These are phyloP conservation scores for Chionomys nivalis DNA, from an alignment of 2,113 vertebrate species.

Conservation along the genomic window DNA sequence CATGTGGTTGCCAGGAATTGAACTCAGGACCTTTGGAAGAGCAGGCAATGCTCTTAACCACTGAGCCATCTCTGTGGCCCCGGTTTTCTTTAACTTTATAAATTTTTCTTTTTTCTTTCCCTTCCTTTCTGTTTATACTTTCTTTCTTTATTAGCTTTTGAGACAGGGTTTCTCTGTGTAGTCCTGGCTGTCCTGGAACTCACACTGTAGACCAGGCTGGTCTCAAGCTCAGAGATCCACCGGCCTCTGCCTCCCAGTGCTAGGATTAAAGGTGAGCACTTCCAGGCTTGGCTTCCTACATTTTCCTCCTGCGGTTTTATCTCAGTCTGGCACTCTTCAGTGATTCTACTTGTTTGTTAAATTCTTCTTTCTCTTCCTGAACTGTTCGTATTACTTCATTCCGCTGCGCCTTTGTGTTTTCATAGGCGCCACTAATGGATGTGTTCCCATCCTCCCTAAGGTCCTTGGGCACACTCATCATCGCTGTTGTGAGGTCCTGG, in stretches of 20 bases:
- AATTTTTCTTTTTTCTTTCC: background rate
- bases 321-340: background rate
- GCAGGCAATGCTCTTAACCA: no score
- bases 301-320: background rate
- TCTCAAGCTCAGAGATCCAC: background rate
- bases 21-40: no score
- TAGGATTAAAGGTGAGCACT: no score
- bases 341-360: background rate
- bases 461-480: background rate
- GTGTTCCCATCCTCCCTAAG: background rate
- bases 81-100: no score
- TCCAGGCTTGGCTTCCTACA: background rate
- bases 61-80: no score
- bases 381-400: background rate
- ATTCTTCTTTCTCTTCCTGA: background rate
- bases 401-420: background rate
- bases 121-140: background rate
- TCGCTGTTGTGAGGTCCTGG: background rate
- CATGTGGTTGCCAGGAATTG: no score
- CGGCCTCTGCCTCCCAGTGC: no score
- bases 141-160: no score
- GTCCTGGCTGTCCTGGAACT: background rate
- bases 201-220: background rate
- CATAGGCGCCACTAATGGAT: background rate
- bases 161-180: no score